Base-by-base conservation (phyloP, 2,888 invertebrate species). In the Tachystola acroxantha region DNA sequence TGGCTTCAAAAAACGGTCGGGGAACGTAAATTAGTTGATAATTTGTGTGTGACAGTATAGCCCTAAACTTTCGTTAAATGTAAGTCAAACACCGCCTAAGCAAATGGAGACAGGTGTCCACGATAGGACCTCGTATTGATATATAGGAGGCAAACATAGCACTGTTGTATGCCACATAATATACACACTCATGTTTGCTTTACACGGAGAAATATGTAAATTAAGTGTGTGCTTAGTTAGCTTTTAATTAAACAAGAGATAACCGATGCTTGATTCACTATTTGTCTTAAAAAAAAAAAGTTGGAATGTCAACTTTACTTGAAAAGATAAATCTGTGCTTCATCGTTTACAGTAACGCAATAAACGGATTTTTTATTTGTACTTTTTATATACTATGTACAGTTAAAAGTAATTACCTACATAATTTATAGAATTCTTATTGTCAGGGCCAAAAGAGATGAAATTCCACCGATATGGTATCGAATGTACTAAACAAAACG, bases 21-120 rank as follows among this genome's bases (percentile, higher is more conserved):
- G 64, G 59, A 59, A 57, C 66, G 81, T 81, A 80, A 84, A 85
- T 85, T 85, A 84, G 76, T 78, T 80, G 81, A 79, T 84, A 85
- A 85, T 85, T 77, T 77, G 76, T 80, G 77, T 81, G 80, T 70
- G 81, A 78, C 74, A 71, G 58, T 55, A 63, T 68, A 49, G 62
- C 65, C 56, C 69, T 79, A 73, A 79, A 80, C 70, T 84, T 80
- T 75, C 72, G 81, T 85, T 82, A 85, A 85, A 82, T 72, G 73
- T 70, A 67, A 75, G 62, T 54, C 64, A 82, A 84, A 85, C 78
- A 84, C 22, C 44, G 66, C 85, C 85, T 86, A 86, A 84, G 76
- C 70, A 84, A 84, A 86, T 74, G 78, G 63, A 70, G 80, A 79
- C 85, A 86, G 85, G 85, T 86, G 85, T 77, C 72, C 74, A 48